A percentile compares a stretch with the other conserved stretches of the same genome.
Conservation (phyloP, 2,888 invertebrate species). For the Shargacucullia verbasci region DNA sequence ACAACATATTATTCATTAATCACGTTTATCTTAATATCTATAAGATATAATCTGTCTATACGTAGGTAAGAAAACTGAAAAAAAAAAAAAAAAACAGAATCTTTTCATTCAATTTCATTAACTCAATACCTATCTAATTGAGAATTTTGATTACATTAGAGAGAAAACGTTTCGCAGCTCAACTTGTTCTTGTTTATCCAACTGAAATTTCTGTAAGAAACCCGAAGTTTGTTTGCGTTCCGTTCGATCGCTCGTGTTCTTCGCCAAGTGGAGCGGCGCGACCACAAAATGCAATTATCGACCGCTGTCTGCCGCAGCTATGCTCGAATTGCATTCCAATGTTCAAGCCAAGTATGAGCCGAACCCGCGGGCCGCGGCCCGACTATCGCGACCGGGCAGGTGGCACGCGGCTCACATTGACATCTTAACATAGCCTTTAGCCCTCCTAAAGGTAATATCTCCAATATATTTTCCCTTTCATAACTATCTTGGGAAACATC, state of each 20-base stretch:
- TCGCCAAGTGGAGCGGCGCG: constrained; percentile 76
- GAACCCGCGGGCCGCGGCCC: constrained; percentile 42
- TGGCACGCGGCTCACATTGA: constrained; percentile 11
- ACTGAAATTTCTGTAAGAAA: constrained; percentile 79
- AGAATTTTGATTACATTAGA: constrained; percentile 42
- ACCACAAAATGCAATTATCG: constrained; percentile 89
- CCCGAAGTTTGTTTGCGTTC: constrained; percentile 84
- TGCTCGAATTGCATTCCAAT: constrained; percentile 83
- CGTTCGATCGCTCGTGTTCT: constrained; percentile 80
- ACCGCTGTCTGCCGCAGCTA: constrained; percentile 83
- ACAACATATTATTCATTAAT: no score
- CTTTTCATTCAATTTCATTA: constrained; percentile 26
- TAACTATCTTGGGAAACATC: constrained; percentile 10
- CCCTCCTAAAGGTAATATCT: constrained; percentile 17
- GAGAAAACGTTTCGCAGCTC: constrained; percentile 40
- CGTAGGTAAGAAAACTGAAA: background rate
- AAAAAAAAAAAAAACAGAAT: background rate
- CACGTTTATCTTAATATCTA: no score
- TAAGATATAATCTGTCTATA: no score
- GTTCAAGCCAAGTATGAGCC: constrained; percentile 71
- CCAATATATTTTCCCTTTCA: constrained; percentile 3
- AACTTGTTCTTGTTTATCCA: constrained; percentile 66
- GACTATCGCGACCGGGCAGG: constrained; percentile 42
- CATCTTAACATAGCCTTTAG: constrained; percentile 13
- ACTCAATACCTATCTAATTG: constrained; percentile 43